phyloP scores from a whole-genome alignment of 2,113 vertebrate genomes.

The Gymnarchus niloticus region DNA sequence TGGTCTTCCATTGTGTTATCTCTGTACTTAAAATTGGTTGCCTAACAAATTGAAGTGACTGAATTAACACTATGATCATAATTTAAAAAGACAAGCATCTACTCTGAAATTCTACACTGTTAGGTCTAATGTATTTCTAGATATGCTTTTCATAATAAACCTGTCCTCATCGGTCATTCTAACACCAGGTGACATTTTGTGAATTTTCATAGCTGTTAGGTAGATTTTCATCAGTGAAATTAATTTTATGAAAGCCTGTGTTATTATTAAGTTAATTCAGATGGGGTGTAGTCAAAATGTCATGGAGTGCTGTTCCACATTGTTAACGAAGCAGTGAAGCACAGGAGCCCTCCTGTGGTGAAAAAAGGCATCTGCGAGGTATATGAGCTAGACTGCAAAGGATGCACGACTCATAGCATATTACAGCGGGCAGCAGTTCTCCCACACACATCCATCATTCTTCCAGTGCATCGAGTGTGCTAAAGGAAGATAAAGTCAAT shows the following conservation, averaged over 20 bases:
- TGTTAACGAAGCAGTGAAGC: background rate
- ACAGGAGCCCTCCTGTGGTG: background rate
- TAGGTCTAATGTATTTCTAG: background rate
- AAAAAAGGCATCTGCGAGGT: background rate
- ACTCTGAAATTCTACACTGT: background rate
- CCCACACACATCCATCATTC: background rate
- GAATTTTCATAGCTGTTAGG: background rate
- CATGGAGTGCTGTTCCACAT: background rate
- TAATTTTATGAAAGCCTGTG: background rate
- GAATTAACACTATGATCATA: background rate
- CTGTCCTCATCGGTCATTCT: background rate
- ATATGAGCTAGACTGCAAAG: background rate
- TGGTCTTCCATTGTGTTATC: too few species aligned
- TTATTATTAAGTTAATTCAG: background rate
- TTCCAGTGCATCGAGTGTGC: background rate
- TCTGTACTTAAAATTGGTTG: background rate
- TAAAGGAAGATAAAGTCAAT: background rate
- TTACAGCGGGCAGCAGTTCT: background rate
- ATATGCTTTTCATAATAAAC: background rate
- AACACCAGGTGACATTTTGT: background rate
- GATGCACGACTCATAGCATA: background rate
- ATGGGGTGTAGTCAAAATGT: background rate
- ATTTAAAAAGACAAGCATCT: background rate
- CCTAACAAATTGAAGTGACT: background rate
- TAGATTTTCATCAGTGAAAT: background rate